A percentile compares a stretch with the other conserved stretches of the same genome.
These are phyloP conservation scores for Labeo catla DNA, from an alignment of 2,113 vertebrate genomes.

Conservation along the genomic window DNA sequence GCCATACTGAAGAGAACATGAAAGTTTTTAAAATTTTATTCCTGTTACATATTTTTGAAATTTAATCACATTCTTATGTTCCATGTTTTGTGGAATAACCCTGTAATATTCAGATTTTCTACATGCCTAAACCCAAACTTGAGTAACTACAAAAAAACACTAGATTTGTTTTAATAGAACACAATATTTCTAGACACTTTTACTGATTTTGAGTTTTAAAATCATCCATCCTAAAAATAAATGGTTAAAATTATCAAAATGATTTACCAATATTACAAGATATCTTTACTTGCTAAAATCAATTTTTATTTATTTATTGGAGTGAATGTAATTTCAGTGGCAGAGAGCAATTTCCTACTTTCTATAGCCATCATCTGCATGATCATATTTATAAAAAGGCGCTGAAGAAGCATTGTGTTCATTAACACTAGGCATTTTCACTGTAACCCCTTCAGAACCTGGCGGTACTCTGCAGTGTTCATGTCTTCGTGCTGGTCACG, in stretches of 20 bases:
- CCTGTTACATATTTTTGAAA: no score
- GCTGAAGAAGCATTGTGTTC: not conserved
- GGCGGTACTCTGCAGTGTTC: not conserved
- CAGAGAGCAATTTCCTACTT: not conserved
- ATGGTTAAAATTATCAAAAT: not conserved
- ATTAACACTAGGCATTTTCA: not conserved
- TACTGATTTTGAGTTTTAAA: constrained; percentile 6
- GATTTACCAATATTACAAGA: not conserved
- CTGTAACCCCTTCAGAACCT: not conserved
- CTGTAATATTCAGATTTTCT: not conserved
- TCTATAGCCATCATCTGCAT: no score
- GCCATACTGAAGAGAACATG: not conserved
- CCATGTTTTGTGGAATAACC: not conserved
- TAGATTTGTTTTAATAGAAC: not conserved
- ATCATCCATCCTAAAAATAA: not conserved
- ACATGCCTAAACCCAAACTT: not conserved
- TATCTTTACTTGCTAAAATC: not conserved
- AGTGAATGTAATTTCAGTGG: not conserved
- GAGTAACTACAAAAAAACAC: not conserved
- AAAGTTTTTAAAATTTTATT: not conserved
- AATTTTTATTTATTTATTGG: not conserved
- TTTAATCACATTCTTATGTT: not conserved
- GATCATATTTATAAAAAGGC: not conserved
- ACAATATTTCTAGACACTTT: constrained; percentile 3
- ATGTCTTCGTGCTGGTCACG: not conserved